Percentiles rank a stretch among this genome's conserved stretches.
phyloP scores from a whole-genome alignment of 2,888 invertebrate species.

The Zele albiditarsus region DNA sequence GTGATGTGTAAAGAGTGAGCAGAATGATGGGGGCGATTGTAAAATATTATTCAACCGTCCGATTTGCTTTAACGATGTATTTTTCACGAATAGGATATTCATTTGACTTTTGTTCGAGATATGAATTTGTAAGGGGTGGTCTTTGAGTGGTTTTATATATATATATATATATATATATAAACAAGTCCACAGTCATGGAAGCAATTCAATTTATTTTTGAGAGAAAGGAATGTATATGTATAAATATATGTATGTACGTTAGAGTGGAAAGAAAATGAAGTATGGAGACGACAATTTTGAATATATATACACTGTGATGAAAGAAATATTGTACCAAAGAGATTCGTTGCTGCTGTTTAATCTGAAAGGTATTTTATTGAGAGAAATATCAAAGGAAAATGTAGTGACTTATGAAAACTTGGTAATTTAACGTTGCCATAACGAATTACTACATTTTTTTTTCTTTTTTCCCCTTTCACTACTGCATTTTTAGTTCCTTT shows the following conservation, averaged over 20 bases:
- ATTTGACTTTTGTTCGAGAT: background rate
- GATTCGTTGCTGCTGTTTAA: background rate
- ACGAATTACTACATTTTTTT: background rate
- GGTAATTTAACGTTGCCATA: background rate
- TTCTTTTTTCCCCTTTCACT: background rate
- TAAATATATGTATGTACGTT: background rate
- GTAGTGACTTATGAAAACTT: background rate
- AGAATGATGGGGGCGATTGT: background rate
- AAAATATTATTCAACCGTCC: background rate
- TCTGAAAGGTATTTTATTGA: background rate
- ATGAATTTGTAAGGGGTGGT: background rate
- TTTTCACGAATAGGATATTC: background rate
- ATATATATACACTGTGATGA: background rate
- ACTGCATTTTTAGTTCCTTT: no score
- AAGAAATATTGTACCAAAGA: background rate
- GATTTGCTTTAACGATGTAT: constrained; percentile 11
- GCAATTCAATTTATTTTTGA: constrained; percentile 8
- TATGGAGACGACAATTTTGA: background rate
- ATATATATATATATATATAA: no score
- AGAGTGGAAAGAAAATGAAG: background rate
- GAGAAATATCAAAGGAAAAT: background rate
- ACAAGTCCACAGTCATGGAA: background rate
- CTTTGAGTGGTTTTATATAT: background rate
- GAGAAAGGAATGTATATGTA: background rate
- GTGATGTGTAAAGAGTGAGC: background rate